Base-by-base conservation (phyloP, 2,797 vertebrate genomes). In the Natrix natrix region DNA sequence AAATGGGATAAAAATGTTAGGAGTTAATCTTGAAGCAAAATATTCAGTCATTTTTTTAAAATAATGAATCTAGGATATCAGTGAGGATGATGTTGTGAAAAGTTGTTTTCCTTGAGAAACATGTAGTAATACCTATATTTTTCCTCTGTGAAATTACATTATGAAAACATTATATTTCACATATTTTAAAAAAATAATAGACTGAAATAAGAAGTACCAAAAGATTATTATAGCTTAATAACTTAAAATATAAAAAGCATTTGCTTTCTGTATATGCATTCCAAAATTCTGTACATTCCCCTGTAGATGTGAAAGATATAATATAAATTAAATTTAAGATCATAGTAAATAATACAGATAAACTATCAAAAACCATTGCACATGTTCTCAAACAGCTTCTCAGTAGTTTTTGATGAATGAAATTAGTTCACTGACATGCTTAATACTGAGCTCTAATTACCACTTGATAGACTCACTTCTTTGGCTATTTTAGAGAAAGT, bases 11-110 rank as follows among this genome's bases (percentile, higher is more conserved):
- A 24, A 88, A 54, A 48, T 88, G 20, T 24, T 74, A 26, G 17
- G 8, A 43, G 83, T 89, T 87, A 90, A 63, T 90, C 52, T 56
- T 66, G n/a, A 92, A 63, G 55, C 22, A 90, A 87, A 93, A 26
- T 10, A 13, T 32, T 14, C 63, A 48, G 8, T 56, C 54, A 55
- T n/a, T n/a, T 12, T 32, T 37, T 88, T 22, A 11, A 89, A 59
- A 59, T 60, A 43, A 89, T 61, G 37, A 83, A 1, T 48, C 43
- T 83, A 48, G 48, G 37, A 83, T 48, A 83, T 24, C 43, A 48
- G 20, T 48, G 20, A 83, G 22, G 20, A 24, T 3, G 37, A 22
- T 83, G 43, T 4, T 12, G 0, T 83, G 37, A 83, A 48, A 48
- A 83, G 74, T 24, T 83, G 20, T 48, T 83, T 83, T 83, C 4